phyloP scores from a whole-genome alignment of 37 sponge, comb jelly and placozoan species.

The Amphimedon queenslandica region DNA sequence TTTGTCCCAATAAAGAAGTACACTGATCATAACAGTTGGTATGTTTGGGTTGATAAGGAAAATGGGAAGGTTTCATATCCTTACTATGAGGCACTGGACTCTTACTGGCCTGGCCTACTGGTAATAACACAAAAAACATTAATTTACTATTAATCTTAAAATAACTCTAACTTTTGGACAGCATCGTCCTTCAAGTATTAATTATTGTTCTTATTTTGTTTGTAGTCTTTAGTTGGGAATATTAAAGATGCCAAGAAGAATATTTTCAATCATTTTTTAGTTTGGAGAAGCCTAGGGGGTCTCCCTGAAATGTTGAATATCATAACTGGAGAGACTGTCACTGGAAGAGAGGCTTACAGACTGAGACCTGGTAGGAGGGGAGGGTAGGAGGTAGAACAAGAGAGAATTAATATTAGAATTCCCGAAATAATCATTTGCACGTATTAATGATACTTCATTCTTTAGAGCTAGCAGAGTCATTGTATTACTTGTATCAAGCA shows the following conservation, averaged over 20 bases:
- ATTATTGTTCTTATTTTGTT: neutral
- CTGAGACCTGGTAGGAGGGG: constrained; percentile 45
- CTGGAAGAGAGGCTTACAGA: constrained; percentile 29
- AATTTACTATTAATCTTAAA: neutral
- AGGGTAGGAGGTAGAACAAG: too few relatives aligned
- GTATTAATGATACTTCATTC: too few relatives aligned
- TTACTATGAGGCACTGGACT: constrained; percentile 38
- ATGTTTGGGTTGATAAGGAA: constrained; percentile 59
- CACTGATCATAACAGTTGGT: constrained; percentile 50
- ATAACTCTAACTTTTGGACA: neutral
- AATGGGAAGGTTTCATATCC: constrained; percentile 16
- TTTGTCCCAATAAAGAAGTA: constrained; percentile 10
- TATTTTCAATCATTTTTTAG: constrained; percentile 48
- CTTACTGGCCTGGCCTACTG: constrained; percentile 64
- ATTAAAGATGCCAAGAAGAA: constrained; percentile 38
- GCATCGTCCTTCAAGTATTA: neutral
- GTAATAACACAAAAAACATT: constrained; percentile 10
- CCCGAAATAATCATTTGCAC: too few relatives aligned
- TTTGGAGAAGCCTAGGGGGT: constrained; percentile 52
- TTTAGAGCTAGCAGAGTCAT: constrained; percentile 67
- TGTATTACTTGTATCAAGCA: constrained; percentile 62
- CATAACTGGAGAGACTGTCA: constrained; percentile 16
- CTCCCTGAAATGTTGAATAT: constrained; percentile 56
- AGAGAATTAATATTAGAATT: constrained; percentile 8
- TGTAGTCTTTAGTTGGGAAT: constrained; percentile 58